A percentile compares a stretch with the other conserved stretches of the same genome.
phyloP scores from a whole-genome alignment of 2,888 invertebrate genomes.

The Drosophila tripunctata region DNA sequence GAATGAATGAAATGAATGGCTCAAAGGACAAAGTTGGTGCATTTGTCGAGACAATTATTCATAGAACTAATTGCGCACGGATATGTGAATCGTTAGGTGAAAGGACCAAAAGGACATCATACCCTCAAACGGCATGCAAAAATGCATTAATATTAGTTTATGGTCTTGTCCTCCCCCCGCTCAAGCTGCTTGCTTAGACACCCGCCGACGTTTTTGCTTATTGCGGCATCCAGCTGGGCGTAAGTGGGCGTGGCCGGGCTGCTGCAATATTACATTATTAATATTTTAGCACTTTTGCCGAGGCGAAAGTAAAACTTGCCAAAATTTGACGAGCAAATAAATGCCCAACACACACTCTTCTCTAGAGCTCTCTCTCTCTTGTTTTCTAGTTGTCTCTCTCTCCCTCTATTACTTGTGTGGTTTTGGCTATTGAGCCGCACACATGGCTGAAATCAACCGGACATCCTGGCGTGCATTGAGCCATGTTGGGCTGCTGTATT shows the following conservation, averaged over 20 bases:
- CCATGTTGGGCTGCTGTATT: constrained; percentile 75
- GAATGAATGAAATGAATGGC: constrained; percentile 17
- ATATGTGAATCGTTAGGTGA: constrained; percentile 49
- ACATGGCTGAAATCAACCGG: constrained; percentile 46
- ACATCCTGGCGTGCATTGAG: constrained; percentile 72
- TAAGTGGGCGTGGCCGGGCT: constrained; percentile 39
- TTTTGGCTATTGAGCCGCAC: constrained; percentile 23
- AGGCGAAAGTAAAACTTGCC: constrained; percentile 34
- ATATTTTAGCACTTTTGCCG: constrained; percentile 64
- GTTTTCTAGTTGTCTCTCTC: too few species aligned
- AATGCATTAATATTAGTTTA: constrained; percentile 70
- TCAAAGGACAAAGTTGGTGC: constrained; percentile 27
- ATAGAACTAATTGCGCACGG: constrained; percentile 67
- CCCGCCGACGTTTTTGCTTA: neutral
- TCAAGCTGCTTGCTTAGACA: neutral
- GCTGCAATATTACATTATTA: constrained; percentile 72
- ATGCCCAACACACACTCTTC: constrained; percentile 23
- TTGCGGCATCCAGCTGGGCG: constrained; percentile 6
- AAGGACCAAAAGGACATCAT: constrained; percentile 9
- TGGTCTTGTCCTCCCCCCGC: constrained; percentile 6
- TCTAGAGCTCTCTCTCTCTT: neutral
- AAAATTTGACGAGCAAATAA: constrained; percentile 50
- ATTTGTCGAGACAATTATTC: constrained; percentile 55
- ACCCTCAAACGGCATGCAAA: constrained; percentile 52
- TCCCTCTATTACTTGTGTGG: neutral